Percentiles rank a stretch among this genome's conserved stretches.
Conservation (phyloP, 2,888 invertebrate genomes). For the Platynereis dumerilii region DNA sequence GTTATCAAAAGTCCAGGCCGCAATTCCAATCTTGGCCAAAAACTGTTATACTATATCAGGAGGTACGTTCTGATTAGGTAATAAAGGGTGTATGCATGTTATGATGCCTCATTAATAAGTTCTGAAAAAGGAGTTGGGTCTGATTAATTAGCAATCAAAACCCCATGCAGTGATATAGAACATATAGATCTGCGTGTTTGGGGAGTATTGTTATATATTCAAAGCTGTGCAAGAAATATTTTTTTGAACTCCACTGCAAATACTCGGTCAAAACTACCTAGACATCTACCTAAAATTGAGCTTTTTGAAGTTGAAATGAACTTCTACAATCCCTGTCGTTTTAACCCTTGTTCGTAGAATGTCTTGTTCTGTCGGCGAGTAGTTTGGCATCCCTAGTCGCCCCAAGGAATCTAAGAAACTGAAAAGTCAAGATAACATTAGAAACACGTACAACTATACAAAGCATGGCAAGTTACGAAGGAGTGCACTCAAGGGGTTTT, state of each 20-base stretch:
- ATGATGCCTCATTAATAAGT: too few species aligned
- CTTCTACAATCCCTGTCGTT: conserved; percentile 37
- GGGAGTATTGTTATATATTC: too few species aligned
- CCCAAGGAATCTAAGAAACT: conserved; percentile 35
- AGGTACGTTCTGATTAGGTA: too few species aligned
- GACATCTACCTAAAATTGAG: conserved; percentile 33
- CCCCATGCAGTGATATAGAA: not conserved
- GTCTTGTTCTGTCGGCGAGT: conserved; percentile 33
- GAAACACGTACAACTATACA: conserved; percentile 7
- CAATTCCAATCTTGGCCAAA: too few species aligned
- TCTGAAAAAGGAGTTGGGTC: too few species aligned
- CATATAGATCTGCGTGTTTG: not conserved
- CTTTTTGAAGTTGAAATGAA: conserved; percentile 36
- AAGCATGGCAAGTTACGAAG: too few species aligned
- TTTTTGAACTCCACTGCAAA: too few species aligned
- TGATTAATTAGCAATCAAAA: not conserved
- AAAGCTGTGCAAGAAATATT: too few species aligned
- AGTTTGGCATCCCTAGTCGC: conserved; percentile 28
- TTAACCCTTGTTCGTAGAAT: conserved; percentile 36
- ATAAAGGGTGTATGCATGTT: too few species aligned
- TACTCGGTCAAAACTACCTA: not conserved
- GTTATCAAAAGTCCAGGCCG: too few species aligned
- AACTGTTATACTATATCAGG: too few species aligned
- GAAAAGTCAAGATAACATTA: conserved; percentile 21
- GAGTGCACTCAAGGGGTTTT: too few species aligned